Percentiles rank a stretch among this genome's conserved stretches.
phyloP scores from a whole-genome alignment of 2,113 vertebrate species.

The Scomber colias region DNA sequence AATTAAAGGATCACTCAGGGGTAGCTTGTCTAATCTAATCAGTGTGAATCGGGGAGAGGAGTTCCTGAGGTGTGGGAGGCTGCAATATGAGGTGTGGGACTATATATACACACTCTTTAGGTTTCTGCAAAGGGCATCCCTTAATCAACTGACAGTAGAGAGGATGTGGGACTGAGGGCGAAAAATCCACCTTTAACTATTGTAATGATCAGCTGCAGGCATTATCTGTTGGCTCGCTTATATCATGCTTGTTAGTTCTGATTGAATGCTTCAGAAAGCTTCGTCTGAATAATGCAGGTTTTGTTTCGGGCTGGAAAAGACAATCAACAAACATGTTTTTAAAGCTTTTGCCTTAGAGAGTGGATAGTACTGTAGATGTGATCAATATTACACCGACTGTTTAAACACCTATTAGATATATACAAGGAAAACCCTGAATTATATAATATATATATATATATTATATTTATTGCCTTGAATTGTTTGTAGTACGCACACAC shows the following conservation, averaged over 20 bases:
- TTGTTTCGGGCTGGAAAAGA: constrained; percentile 10
- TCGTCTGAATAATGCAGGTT: not conserved
- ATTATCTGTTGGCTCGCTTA: not conserved
- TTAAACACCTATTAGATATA: too few relatives aligned
- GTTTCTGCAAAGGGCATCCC: constrained; percentile 64
- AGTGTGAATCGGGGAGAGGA: constrained; percentile 44
- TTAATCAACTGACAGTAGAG: constrained; percentile 59
- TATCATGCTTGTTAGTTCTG: constrained; percentile 2
- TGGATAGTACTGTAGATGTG: not conserved
- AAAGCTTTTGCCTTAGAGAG: not conserved
- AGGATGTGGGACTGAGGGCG: not conserved
- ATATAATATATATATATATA: too few relatives aligned
- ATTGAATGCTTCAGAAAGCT: not conserved
- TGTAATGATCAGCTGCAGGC: not conserved
- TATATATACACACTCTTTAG: constrained; percentile 46
- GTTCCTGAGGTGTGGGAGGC: constrained; percentile 40
- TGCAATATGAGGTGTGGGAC: constrained; percentile 64
- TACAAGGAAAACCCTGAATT: too few relatives aligned
- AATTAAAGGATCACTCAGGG: constrained; percentile 70
- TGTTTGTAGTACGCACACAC: too few relatives aligned
- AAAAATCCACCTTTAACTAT: constrained; percentile 42
- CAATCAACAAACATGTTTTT: not conserved
- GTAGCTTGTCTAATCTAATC: constrained; percentile 68
- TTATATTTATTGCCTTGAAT: too few relatives aligned
- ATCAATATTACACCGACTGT: not conserved